Base-by-base conservation (phyloP, 2,113 vertebrate genomes). In the Cygnus atratus region DNA sequence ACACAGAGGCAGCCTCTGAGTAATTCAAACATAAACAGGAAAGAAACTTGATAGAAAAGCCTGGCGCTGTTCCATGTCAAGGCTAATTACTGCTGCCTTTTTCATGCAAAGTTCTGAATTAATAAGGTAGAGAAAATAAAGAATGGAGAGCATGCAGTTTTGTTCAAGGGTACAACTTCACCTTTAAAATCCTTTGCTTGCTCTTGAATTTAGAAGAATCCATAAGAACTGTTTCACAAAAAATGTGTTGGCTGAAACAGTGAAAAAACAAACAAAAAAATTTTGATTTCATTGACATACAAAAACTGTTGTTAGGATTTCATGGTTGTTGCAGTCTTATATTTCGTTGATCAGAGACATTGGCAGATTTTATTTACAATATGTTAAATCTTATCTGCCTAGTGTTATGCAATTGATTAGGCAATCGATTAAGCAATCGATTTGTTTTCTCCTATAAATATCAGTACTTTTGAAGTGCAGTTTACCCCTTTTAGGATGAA, bases 21-120 rank as follows among this genome's bases (percentile, higher is more conserved):
- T 96, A 97, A 97, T 86, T 98, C 90, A 96, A 98, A 97, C 78
- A 96, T 98, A 98, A 98, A 98, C 97, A 98, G 97, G 97, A 98
- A 98, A 97, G 96, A 97, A 98, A 98, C 90, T 85, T 95, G 97
- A 98, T 98, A 98, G 96, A 96, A 97, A 97, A 91, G 66, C 77
- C 93, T 97, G 92, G 96, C 96, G 10, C 96, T 95, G 86, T 89
- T 96, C 94, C 97, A 97, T 93, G 91, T 94, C 92, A 96, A 92
- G 86, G 96, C 96, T 98, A 98, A 98, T 98, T 98, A 97, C 96
- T 92, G 92, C 93, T 62, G 57, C 79, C 97, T 74, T 88, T 92
- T 96, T 93, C 86, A 93, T 93, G 87, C 94, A 97, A 94, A 94
- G 50, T 82, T 96, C 87, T 96, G 88, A 96, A 97, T 97, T 97